Evolutionary conservation across 2,797 vertebrate species (phyloP).

Genomic region (Kryptolebias ocellatus): DNA sequence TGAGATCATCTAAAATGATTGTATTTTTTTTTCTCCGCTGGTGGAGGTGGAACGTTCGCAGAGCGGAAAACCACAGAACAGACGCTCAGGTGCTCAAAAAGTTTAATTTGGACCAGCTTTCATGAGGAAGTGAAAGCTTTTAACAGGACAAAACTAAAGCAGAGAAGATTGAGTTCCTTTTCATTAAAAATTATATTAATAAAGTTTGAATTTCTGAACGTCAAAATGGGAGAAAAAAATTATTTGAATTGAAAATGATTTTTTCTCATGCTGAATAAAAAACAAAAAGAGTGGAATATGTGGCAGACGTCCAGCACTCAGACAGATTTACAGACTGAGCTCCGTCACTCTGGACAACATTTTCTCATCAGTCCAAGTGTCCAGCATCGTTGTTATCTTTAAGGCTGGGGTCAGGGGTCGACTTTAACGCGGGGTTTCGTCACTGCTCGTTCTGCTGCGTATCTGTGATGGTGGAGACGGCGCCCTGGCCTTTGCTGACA

Average conservation of each 20-base stretch:
- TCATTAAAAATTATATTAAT: slow-evolving; percentile 8
- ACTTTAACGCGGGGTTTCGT: slow-evolving; percentile 46
- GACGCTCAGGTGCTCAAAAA: background rate
- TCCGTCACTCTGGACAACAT: background rate
- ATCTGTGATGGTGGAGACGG: slow-evolving; percentile 89
- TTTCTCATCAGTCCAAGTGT: slow-evolving; percentile 24
- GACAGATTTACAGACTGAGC: background rate
- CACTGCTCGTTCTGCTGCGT: slow-evolving; percentile 95
- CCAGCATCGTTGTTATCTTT: slow-evolving; percentile 6
- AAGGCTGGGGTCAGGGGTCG: background rate
- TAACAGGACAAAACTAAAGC: background rate
- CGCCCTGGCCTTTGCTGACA: slow-evolving; percentile 96
- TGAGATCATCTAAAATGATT: background rate
- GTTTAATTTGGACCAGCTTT: background rate
- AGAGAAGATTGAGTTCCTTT: slow-evolving; percentile 4
- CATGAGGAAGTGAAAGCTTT: background rate
- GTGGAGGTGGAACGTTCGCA: slow-evolving; percentile 53
- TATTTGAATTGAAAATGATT: background rate
- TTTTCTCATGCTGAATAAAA: background rate
- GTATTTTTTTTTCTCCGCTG: background rate
- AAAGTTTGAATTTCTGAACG: background rate
- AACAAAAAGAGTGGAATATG: background rate
- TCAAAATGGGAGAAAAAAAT: background rate
- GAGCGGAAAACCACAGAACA: slow-evolving; percentile 35
- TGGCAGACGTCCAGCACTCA: background rate